Evolutionary conservation across 2,888 invertebrate species (phyloP).

Genomic region (Melanostoma mellinum): DNA sequence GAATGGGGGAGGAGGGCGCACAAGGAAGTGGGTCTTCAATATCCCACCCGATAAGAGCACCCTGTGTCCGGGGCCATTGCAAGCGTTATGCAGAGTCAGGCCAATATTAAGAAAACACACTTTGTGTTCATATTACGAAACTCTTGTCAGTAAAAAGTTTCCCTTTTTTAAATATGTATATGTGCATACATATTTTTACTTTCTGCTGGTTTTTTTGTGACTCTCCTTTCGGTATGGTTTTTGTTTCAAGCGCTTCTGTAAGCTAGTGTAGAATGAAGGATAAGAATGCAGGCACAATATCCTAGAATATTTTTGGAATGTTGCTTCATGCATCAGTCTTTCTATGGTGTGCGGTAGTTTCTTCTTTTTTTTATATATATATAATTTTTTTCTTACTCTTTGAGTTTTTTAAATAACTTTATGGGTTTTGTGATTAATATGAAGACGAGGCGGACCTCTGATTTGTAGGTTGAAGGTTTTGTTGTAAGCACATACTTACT

Average conservation of each 20-base stretch:
- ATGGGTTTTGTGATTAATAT: conserved; percentile 70
- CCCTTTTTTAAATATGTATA: neutral
- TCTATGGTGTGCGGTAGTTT: conserved; percentile 21
- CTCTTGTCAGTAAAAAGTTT: conserved; percentile 56
- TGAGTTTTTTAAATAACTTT: conserved; percentile 56
- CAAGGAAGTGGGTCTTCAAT: conserved; percentile 35
- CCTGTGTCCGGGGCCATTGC: conserved; percentile 53
- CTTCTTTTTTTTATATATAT: conserved; percentile 9
- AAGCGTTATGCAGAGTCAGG: conserved; percentile 70
- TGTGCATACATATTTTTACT: neutral
- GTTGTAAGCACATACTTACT: neutral
- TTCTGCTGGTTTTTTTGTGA: conserved; percentile 13
- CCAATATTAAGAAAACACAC: conserved; percentile 72
- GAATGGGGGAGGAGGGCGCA: conserved; percentile 9
- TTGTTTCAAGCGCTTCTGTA: conserved; percentile 51
- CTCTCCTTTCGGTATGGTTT: conserved; percentile 31
- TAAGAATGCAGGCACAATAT: conserved; percentile 70
- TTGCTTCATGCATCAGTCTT: conserved; percentile 50
- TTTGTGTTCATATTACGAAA: conserved; percentile 71
- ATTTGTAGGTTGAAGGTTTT: neutral
- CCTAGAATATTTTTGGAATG: conserved; percentile 63
- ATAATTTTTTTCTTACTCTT: conserved; percentile 13
- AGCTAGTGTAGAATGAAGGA: conserved; percentile 36
- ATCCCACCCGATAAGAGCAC: conserved; percentile 41
- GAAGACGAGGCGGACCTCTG: conserved; percentile 41